Conservation (phyloP, 2,113 vertebrate genomes). For the Malaclemys terrapin region DNA sequence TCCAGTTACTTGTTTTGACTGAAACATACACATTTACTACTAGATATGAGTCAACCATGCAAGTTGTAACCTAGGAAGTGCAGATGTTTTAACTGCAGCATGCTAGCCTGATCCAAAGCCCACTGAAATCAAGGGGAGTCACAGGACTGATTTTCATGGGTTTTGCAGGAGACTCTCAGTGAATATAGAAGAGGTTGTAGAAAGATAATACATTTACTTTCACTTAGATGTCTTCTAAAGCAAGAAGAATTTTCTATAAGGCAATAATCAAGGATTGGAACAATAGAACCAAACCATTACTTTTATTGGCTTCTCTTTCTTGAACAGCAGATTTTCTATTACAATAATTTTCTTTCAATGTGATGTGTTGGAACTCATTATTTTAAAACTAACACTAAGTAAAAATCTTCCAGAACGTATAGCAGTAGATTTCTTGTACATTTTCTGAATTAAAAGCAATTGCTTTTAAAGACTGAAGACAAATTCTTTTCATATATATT, state of each 20-base stretch:
- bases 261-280: not conserved
- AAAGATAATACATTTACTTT: not conserved
- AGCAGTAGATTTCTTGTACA: not conserved
- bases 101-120: slow-evolving; percentile 1
- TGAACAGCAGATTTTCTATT: not conserved
- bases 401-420: not conserved
- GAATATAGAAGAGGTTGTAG: not conserved
- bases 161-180: not conserved
- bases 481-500: not conserved
- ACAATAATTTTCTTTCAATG: not conserved
- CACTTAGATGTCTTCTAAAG: not conserved
- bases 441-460: not conserved
- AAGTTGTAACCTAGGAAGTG: not conserved
- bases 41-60: slow-evolving; percentile 3
- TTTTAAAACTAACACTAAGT: not conserved
- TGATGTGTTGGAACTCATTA: not conserved
- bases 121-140: not conserved
- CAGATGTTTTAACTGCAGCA: slow-evolving; percentile 29
- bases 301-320: not conserved
- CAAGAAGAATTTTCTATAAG: not conserved
- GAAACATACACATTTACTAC: not conserved
- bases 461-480: not conserved
- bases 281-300: not conserved
- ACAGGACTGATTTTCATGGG: slow-evolving; percentile 21
- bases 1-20: not conserved